A percentile compares a stretch with the other conserved stretches of the same genome.
Conservation (phyloP, 2,888 invertebrate genomes). For the Dicranocentrus wangi region DNA sequence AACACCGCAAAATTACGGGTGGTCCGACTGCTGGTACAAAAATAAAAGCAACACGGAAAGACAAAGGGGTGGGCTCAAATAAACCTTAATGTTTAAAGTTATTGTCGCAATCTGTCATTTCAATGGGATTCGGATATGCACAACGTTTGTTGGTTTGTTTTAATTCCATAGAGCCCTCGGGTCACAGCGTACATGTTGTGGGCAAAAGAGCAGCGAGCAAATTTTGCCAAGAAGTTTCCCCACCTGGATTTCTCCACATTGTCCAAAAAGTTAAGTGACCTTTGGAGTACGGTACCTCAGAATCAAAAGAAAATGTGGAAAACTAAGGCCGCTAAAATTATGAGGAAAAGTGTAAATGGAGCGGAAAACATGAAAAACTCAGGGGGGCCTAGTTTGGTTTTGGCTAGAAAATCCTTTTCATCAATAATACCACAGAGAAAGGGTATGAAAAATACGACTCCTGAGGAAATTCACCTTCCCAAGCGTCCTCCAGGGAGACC, state of each 20-base stretch:
- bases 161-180: conserved; percentile 80
- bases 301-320: conserved; percentile 76
- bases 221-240: conserved; percentile 80
- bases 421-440: conserved; percentile 22
- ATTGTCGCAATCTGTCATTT: too few relatives aligned
- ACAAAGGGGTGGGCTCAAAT: conserved; percentile 84
- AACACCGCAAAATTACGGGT: conserved; percentile 74
- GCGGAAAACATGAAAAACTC: conserved; percentile 72
- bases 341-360: conserved; percentile 70
- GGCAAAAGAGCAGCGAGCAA: conserved; percentile 85
- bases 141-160: too few relatives aligned
- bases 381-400: conserved; percentile 32
- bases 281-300: conserved; percentile 87
- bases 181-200: conserved; percentile 94
- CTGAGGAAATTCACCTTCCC: conserved; percentile 20
- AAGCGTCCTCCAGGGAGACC: conserved; percentile 49
- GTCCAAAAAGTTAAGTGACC: conserved; percentile 88
- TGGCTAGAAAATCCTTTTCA: neutral
- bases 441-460: conserved; percentile 54
- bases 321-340: conserved; percentile 74
- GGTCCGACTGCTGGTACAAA: conserved; percentile 76
- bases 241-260: conserved; percentile 83
- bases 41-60: conserved; percentile 85
- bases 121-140: too few relatives aligned
- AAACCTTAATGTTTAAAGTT: neutral